Evolutionary conservation across 2,113 vertebrate genomes (phyloP), one percentile per base, ranked within the genome.

Genomic region (Corydoras sp.): DNA sequence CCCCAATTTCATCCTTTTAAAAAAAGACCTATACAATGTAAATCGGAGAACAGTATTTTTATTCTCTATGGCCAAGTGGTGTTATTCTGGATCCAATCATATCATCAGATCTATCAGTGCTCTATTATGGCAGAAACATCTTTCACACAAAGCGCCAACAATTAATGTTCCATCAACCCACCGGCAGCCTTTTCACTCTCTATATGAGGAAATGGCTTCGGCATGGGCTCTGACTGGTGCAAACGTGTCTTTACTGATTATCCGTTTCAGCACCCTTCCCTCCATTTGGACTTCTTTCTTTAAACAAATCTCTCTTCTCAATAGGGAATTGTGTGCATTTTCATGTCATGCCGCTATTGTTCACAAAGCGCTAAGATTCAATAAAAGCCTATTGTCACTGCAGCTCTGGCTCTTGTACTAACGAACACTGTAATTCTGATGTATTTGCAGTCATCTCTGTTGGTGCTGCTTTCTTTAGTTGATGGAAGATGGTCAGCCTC

Each of bases 71-170:
- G 68, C 67, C 62, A 63, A 74, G 51, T 24, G 14, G 66, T 61
- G 56, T 60, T 62, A 58, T 69, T 62, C 66, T 62, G 73, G 65
- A 61, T 68, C 71, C 30, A 62, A 62, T 58, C 77, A 59, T 59
- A 73, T 79, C 73, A 76, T 79, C 65, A 79, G 73, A 73, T 79
- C 70, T 73, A 67, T 78, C 69, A 49, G 73, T 66, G 55, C 70
- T 75, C 77, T 75, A 75, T 75, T 75, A 78, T 78, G 72, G 69
- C 77, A 79, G 73, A 76, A 68, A 75, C 69, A 65, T 78, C 60
- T 71, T 64, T 71, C 66, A 71, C 74, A 79, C 77, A 79, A 79
- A 72, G 77, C 73, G 58, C 69, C 64, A 65, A 56, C 65, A 79
- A 79, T 73, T 76, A 73, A 72, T 73, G 55, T 62, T 69, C 77